Evolutionary conservation across 2,888 invertebrate species (phyloP).

Genomic region (Andrena chrysosceles): DNA sequence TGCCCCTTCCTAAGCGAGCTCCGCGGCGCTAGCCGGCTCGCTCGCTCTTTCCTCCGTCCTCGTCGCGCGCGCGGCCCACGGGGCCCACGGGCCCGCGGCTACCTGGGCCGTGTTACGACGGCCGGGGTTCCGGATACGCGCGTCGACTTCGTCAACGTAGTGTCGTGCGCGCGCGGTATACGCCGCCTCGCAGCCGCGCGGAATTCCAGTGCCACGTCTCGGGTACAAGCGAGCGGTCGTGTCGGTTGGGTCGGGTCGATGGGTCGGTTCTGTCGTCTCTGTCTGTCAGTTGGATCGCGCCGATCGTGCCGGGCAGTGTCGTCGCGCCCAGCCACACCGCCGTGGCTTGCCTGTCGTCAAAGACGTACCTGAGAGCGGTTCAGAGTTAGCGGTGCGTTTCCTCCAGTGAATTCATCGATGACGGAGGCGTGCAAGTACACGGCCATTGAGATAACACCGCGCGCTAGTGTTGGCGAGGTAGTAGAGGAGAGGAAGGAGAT

Average conservation of each 20-base stretch:
- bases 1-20: neutral
- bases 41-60: neutral
- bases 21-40: neutral
- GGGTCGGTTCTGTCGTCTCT: constrained; percentile 26
- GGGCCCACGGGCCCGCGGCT: constrained; percentile 31
- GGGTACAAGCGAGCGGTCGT: constrained; percentile 34
- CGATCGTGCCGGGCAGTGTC: constrained; percentile 2
- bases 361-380: neutral
- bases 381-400: neutral
- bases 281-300: constrained; percentile 16
- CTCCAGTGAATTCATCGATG: too few relatives aligned
- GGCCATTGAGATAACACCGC: neutral
- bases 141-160: constrained; percentile 60
- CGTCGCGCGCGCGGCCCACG: neutral
- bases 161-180: constrained; percentile 48
- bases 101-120: constrained; percentile 57
- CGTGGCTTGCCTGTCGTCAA: neutral
- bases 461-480: neutral
- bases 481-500: neutral
- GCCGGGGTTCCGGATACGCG: constrained; percentile 60
- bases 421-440: too few relatives aligned
- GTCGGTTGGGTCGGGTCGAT: constrained; percentile 27
- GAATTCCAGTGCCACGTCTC: constrained; percentile 70
- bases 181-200: constrained; percentile 39
- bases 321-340: neutral